Base-by-base conservation (phyloP, 1,140 invertebrate species). In the Diorhabda elongata region DNA sequence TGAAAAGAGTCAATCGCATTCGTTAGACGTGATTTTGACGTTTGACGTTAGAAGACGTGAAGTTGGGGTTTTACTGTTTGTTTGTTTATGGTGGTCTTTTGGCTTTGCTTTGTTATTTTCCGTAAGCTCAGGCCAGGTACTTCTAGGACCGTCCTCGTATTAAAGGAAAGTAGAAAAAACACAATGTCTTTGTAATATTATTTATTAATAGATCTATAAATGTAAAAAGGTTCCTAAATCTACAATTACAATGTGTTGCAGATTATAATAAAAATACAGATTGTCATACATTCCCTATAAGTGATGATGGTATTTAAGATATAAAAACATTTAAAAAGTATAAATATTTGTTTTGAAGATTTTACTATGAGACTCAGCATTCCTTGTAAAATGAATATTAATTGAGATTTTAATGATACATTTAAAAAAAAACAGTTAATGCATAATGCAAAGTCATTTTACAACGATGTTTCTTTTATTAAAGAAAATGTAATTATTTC, bases 161-260 rank as follows among this genome's bases (percentile, higher is more conserved):
- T 26, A 26, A 26, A 26, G 26, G 26, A 26, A 26, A 26, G 26
- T 26, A 26, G 26, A 26, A 26, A 26, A 26, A 26, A 26, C 26
- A 26, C 26, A 26, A 26, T 26, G 26, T 26, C 26, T 26, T 26
- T 26, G 26, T 26, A 26, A 26, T 26, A 26, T 26, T 26, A 26
- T 52, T 52, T 52, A 52, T 52, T 52, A 52, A 52, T 52, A 6
- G 47, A 8, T 52, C 47, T 52, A 52, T 52, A 52, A 52, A 52
- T 52, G 47, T 52, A 52, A 8, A 52, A 52, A 52, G n/a, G 6
- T 52, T 52, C n/a, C 47, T 52, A 52, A 52, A 3, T 11, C 61
- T 64, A 64, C 63, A n/a, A 57, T 52, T 64, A 47, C 63, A 64
- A 64, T 26, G 26, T 64, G 42, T 64, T 52, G 63, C 63, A 64